Evolutionary conservation across 2,888 invertebrate species (phyloP).

Genomic region (Xylocampa areola): DNA sequence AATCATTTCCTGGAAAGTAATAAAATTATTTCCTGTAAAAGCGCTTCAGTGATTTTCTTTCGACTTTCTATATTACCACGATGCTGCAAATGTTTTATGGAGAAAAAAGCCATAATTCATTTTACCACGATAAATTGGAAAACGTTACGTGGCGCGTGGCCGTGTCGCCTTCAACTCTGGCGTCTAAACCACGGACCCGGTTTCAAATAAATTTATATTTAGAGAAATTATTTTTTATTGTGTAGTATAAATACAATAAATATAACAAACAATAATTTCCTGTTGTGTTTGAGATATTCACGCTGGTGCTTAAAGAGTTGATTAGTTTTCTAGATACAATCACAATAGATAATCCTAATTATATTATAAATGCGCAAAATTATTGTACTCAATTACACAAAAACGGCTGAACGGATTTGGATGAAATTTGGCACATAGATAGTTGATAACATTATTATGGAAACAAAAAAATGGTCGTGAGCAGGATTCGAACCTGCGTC

Average conservation of each 20-base stretch:
- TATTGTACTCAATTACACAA: no score
- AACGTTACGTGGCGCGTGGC: conserved; percentile 21
- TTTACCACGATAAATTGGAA: conserved; percentile 34
- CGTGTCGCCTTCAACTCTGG: conserved; percentile 5
- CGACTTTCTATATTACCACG: conserved; percentile 20
- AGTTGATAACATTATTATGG: no score
- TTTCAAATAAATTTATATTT: neutral
- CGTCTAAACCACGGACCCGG: neutral
- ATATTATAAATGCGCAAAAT: no score
- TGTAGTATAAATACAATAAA: neutral
- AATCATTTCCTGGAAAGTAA: neutral
- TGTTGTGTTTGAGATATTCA: no score
- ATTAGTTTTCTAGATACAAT: no score
- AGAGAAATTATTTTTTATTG: neutral
- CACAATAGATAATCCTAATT: no score
- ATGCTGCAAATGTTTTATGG: conserved; percentile 28
- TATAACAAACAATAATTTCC: no score
- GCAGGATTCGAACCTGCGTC: no score
- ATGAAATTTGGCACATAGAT: no score
- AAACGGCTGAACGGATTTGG: no score
- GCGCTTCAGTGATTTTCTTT: conserved; percentile 8
- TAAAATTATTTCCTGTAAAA: conserved; percentile 12
- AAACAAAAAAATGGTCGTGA: no score
- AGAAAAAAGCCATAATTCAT: conserved; percentile 33
- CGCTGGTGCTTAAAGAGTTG: no score